phyloP scores from a whole-genome alignment of 2,888 invertebrate species.

The Phyllotreta striolata region DNA sequence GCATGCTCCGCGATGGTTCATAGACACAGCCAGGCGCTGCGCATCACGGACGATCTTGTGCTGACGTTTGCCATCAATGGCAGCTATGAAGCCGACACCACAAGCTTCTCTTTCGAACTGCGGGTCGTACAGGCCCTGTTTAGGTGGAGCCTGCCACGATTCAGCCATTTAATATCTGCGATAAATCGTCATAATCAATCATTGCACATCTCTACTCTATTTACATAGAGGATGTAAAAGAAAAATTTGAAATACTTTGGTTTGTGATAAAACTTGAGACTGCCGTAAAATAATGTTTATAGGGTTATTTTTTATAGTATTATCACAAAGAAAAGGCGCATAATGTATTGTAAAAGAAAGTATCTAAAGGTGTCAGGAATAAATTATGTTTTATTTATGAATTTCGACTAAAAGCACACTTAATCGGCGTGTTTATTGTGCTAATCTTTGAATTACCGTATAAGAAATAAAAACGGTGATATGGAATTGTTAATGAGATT shows the following conservation, averaged over 20 bases:
- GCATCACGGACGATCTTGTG: conserved; percentile 98
- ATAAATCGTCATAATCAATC: conserved; percentile 23
- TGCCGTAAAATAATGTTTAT: no score
- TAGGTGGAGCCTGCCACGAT: conserved; percentile 81
- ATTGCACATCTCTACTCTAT: background rate
- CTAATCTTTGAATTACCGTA: no score
- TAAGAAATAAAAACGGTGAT: no score
- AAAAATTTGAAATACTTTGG: background rate
- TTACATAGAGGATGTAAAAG: background rate
- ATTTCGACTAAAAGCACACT: no score
- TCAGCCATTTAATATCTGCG: conserved; percentile 58
- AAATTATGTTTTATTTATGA: no score
- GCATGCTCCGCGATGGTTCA: conserved; percentile 99
- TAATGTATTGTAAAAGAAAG: no score
- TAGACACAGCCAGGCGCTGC: conserved; percentile 91
- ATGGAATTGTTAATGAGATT: no score
- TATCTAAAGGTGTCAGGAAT: no score
- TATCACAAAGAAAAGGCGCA: no score
- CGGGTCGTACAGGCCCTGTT: conserved; percentile 96
- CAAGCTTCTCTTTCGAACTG: conserved; percentile 96
- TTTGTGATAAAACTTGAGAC: background rate
- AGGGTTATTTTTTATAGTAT: no score
- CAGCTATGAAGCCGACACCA: conserved; percentile 98
- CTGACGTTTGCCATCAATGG: conserved; percentile 93
- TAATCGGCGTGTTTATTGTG: no score